A percentile compares a stretch with the other conserved stretches of the same genome.
Evolutionary conservation across 1,140 invertebrate genomes (phyloP).

Genomic region (Catajapyx aquilonaris): DNA sequence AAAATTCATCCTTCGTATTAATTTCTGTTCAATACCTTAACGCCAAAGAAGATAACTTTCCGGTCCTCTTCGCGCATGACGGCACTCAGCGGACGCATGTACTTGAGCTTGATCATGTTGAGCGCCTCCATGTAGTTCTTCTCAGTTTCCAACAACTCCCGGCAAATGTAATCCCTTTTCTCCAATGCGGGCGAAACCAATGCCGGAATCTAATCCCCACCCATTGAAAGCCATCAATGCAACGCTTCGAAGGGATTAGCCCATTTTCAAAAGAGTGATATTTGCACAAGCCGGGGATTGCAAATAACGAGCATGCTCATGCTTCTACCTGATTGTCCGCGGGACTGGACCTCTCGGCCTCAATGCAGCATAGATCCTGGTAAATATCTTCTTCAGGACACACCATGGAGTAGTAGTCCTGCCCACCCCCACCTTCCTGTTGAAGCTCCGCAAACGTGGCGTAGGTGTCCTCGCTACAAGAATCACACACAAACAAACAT

Average conservation of each 20-base stretch:
- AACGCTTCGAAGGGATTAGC: too few species aligned
- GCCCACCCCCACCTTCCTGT: slow-evolving; percentile 6
- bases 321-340: too few species aligned
- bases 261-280: not conserved
- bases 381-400: slow-evolving; percentile 52
- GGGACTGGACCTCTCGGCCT: too few species aligned
- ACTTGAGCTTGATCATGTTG: slow-evolving; percentile 62
- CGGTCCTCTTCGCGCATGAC: slow-evolving; percentile 50
- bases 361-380: slow-evolving; percentile 51
- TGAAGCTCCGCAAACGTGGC: not conserved
- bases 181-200: slow-evolving; percentile 22
- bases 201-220: not conserved
- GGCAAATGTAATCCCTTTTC: slow-evolving; percentile 86
- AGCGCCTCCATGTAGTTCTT: slow-evolving; percentile 91
- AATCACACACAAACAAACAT: not conserved
- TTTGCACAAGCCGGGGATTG: too few species aligned
- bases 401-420: slow-evolving; percentile 13
- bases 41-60: slow-evolving; percentile 64
- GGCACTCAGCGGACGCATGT: slow-evolving; percentile 50
- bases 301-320: too few species aligned
- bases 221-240: too few species aligned
- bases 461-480: not conserved
- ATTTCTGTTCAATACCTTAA: too few species aligned
- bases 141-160: slow-evolving; percentile 90
- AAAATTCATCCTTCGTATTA: too few species aligned